A percentile compares a stretch with the other conserved stretches of the same genome.
These are phyloP conservation scores for Myzus persicae DNA, from an alignment of 1,140 invertebrate genomes.

Conservation along the genomic window DNA sequence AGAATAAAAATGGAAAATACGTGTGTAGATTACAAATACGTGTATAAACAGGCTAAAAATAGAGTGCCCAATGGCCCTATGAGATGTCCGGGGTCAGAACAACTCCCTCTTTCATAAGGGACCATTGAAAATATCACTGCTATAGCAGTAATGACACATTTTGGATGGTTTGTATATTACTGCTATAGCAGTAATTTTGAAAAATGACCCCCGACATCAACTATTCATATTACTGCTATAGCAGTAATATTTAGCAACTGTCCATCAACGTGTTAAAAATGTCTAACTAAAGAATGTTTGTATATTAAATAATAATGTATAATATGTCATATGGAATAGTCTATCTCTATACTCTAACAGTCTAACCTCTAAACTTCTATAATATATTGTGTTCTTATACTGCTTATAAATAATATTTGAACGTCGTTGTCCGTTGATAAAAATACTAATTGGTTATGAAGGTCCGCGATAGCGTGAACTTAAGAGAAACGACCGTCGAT, in stretches of 20 bases:
- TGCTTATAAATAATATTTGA: too few relatives aligned
- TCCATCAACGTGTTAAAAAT: too few relatives aligned
- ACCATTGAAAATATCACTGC: conserved; percentile 23
- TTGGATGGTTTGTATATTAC: neutral
- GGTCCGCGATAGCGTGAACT: too few relatives aligned
- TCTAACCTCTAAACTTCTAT: too few relatives aligned
- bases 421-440: too few relatives aligned
- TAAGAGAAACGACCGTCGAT: too few relatives aligned
- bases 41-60: neutral
- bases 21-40: neutral
- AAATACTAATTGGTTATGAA: too few relatives aligned
- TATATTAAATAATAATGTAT: too few relatives aligned
- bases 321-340: too few relatives aligned
- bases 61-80: neutral
- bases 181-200: neutral
- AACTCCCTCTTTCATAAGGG: neutral
- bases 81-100: neutral
- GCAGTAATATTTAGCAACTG: neutral
- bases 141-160: conserved; percentile 23
- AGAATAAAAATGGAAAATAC: conserved; percentile 1
- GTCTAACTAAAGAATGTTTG: too few relatives aligned
- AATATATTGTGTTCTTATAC: too few relatives aligned
- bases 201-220: neutral
- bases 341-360: too few relatives aligned
- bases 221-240: neutral